Conservation (phyloP, 2,113 vertebrate genomes). For the Spizaetus ornatus region DNA sequence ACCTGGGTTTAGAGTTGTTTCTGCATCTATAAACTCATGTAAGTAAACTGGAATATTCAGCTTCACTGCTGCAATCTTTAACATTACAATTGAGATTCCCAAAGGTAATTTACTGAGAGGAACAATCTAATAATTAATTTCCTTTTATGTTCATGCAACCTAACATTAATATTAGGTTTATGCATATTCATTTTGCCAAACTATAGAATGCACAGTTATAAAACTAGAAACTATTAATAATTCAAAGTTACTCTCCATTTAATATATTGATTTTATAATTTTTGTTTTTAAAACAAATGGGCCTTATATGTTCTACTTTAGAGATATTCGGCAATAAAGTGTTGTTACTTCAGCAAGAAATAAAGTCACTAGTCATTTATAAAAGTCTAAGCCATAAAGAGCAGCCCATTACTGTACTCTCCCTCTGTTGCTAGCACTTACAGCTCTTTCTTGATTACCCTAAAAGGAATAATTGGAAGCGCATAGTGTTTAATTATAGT, state of each 20-base stretch:
- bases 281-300: constrained; percentile 27
- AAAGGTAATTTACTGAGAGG: neutral
- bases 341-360: constrained; percentile 3
- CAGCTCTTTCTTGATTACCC: neutral
- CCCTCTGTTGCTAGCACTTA: neutral
- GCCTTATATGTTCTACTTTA: neutral
- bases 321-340: neutral
- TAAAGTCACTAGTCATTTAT: neutral
- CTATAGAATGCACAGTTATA: neutral
- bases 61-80: neutral
- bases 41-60: neutral
- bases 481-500: neutral
- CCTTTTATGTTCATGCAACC: neutral
- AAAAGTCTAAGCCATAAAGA: constrained; percentile 3
- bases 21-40: accelerated
- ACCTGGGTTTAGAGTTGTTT: neutral
- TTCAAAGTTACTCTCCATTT: neutral
- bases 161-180: neutral
- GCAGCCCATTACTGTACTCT: neutral
- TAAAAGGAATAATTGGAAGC: neutral
- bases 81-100: neutral
- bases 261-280: neutral
- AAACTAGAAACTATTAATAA: constrained; percentile 16
- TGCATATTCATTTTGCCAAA: neutral
- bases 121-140: neutral